These are phyloP conservation scores for Venturia canescens DNA, from an alignment of 1,140 invertebrate genomes.

Conservation along the genomic window DNA sequence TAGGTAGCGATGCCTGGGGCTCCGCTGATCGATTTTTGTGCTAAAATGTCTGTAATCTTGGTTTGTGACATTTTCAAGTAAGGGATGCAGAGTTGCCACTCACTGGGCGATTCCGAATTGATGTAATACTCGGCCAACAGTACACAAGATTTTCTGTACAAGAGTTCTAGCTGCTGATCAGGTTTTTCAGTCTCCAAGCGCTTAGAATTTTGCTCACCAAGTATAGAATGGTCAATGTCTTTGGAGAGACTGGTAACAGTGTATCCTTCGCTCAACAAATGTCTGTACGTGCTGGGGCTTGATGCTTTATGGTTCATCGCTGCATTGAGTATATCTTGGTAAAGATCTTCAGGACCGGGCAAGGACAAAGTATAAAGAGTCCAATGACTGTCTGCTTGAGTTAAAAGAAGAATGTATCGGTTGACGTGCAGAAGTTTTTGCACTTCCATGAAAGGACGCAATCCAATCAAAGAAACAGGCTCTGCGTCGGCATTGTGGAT, in stretches of 20 bases:
- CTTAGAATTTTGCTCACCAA: constrained; percentile 57
- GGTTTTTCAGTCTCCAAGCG: constrained; percentile 57
- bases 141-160: constrained; percentile 80
- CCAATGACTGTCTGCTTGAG: constrained; percentile 81
- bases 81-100: constrained; percentile 79
- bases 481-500: constrained; percentile 78
- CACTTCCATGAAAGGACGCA: constrained; percentile 85
- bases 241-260: constrained; percentile 79
- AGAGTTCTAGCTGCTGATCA: constrained; percentile 73
- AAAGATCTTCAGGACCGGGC: constrained; percentile 79
- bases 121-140: constrained; percentile 82
- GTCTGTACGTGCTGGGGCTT: constrained; percentile 81
- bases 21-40: constrained; percentile 66
- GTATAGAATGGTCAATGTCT: constrained; percentile 66
- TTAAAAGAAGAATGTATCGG: constrained; percentile 82
- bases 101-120: constrained; percentile 77
- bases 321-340: constrained; percentile 82
- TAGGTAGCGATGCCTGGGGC: constrained; percentile 78
- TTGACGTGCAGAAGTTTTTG: constrained; percentile 81
- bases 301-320: constrained; percentile 79
- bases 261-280: constrained; percentile 83
- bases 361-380: constrained; percentile 83
- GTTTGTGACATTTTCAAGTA: constrained; percentile 81
- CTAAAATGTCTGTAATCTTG: constrained; percentile 75
- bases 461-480: constrained; percentile 84